A percentile compares a stretch with the other conserved stretches of the same genome.
Evolutionary conservation across 2,797 vertebrate genomes (phyloP).

Genomic region (Apogon talboti): DNA sequence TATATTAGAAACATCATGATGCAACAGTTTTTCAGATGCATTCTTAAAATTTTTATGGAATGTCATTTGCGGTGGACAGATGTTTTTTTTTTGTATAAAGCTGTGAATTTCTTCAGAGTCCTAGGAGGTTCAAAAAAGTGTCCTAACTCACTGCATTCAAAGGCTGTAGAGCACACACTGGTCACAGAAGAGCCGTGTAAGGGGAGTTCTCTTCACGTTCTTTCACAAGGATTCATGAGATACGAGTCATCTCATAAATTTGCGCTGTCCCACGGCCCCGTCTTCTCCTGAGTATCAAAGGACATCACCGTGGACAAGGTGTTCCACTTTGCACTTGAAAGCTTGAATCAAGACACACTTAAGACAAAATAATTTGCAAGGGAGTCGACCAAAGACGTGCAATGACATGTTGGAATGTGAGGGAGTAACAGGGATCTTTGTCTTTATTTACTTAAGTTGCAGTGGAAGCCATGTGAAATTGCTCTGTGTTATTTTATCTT

Average conservation of each 20-base stretch:
- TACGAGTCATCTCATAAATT: constrained; percentile 47
- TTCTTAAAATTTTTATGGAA: too few relatives aligned
- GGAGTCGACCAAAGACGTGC: constrained; percentile 51
- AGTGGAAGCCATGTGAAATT: constrained; percentile 24
- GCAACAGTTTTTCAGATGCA: too few relatives aligned
- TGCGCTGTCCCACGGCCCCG: background rate
- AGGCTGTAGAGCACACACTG: constrained; percentile 1
- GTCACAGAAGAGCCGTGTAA: too few relatives aligned
- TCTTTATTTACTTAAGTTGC: constrained; percentile 31
- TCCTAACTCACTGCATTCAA: constrained; percentile 9
- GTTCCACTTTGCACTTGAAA: constrained; percentile 42
- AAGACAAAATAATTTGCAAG: constrained; percentile 34
- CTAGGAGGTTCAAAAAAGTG: too few relatives aligned
- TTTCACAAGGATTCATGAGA: constrained; percentile 51
- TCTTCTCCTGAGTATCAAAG: constrained; percentile 43
- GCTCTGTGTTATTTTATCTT: background rate
- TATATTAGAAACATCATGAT: too few relatives aligned
- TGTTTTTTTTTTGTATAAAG: too few relatives aligned
- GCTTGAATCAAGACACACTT: constrained; percentile 17
- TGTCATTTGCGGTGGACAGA: too few relatives aligned
- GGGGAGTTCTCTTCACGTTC: constrained; percentile 30
- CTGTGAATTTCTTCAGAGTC: too few relatives aligned
- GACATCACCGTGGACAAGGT: constrained; percentile 24
- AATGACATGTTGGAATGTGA: constrained; percentile 58
- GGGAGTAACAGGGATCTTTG: constrained; percentile 46